Conservation (phyloP, 2,113 vertebrate genomes). For the Odocoileus hemionus region DNA sequence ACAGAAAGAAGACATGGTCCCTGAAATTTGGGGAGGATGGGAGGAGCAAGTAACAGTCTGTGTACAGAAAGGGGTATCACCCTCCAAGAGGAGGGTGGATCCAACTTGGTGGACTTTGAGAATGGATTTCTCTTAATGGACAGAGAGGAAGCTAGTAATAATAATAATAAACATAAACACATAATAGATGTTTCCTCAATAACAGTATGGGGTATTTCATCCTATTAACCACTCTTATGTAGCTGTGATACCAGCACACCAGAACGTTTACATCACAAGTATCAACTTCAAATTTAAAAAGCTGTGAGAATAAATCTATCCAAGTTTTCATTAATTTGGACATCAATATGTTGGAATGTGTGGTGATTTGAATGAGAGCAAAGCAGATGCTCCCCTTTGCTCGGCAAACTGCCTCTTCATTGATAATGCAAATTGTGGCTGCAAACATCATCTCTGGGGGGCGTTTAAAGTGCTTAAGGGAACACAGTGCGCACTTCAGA, state of each 20-base stretch:
- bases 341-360: constrained; percentile 30
- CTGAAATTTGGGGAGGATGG: background rate
- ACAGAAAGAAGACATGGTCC: background rate
- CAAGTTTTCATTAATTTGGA: background rate
- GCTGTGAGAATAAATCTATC: background rate
- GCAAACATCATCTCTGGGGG: constrained; percentile 54
- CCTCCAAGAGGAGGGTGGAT: background rate
- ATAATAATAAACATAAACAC: background rate
- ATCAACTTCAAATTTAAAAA: constrained; percentile 40
- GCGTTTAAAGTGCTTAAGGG: constrained; percentile 53
- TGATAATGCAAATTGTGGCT: constrained; percentile 62
- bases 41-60: background rate
- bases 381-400: background rate
- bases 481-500: constrained; percentile 53
- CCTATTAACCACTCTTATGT: background rate
- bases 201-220: background rate
- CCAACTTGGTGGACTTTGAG: background rate
- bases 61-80: background rate
- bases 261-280: constrained; percentile 5
- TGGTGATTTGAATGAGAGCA: background rate
- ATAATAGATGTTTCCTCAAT: background rate
- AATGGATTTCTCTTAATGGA: background rate
- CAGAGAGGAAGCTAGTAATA: background rate
- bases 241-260: background rate
- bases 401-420: constrained; percentile 39